A percentile compares a stretch with the other conserved stretches of the same genome.
phyloP scores from a whole-genome alignment of 2,113 vertebrate species.

The Nettapus auritus region DNA sequence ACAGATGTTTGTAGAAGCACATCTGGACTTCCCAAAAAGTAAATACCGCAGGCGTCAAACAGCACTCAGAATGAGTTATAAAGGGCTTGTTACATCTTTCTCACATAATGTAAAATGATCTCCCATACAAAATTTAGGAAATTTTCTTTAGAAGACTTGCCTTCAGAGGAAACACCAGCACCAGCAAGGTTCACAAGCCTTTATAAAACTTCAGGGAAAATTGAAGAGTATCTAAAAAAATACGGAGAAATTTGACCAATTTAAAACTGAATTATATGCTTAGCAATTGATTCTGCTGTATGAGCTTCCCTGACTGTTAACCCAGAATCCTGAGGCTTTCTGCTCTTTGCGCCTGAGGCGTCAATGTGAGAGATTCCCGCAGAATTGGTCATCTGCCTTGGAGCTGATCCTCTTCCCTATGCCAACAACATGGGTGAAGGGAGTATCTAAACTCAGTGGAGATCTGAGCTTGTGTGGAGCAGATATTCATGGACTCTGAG shows the following conservation, averaged over 20 bases:
- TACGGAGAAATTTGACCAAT: too few relatives aligned
- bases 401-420: neutral
- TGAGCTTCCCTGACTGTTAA: neutral
- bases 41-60: neutral
- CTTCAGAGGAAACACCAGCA: neutral
- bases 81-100: neutral
- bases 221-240: too few relatives aligned
- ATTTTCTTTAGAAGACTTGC: neutral
- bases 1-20: neutral
- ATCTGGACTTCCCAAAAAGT: neutral
- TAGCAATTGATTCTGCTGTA: neutral
- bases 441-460: neutral
- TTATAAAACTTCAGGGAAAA: neutral
- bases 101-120: neutral
- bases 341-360: neutral
- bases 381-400: neutral
- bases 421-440: rapidly evolving
- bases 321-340: neutral
- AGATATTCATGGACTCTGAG: neutral
- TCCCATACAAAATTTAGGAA: neutral
- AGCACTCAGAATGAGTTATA: neutral
- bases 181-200: neutral
- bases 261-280: neutral
- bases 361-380: neutral
- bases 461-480: neutral